These are phyloP conservation scores for Periphyllus acericola DNA, from an alignment of 2,888 invertebrate genomes.

Conservation along the genomic window DNA sequence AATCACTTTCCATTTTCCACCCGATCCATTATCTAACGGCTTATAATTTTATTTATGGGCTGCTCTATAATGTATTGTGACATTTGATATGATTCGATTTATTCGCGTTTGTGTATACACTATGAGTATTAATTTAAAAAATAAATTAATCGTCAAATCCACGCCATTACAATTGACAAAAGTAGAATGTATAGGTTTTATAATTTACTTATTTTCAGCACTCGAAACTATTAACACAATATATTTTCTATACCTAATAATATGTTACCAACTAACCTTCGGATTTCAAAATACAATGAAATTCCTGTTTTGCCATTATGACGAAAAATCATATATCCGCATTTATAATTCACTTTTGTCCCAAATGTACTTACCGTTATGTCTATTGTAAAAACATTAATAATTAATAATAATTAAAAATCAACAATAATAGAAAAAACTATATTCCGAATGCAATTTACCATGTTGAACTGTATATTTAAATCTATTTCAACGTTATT, in stretches of 20 bases:
- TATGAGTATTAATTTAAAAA: background rate
- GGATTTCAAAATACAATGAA: conserved; percentile 35
- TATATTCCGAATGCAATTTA: background rate
- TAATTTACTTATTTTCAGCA: background rate
- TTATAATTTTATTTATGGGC: no score
- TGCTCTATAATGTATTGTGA: no score
- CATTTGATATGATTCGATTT: background rate
- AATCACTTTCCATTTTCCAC: no score
- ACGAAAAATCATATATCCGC: conserved; percentile 40
- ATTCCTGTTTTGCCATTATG: conserved; percentile 37
- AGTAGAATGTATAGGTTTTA: background rate
- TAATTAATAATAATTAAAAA: conserved; percentile 36
- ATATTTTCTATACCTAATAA: conserved; percentile 28
- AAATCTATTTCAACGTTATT: background rate
- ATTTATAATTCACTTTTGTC: conserved; percentile 11
- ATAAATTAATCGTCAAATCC: background rate
- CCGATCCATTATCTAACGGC: no score
- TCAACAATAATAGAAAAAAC: conserved; percentile 25
- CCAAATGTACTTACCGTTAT: background rate
- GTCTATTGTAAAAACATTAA: conserved; percentile 48
- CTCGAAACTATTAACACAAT: background rate
- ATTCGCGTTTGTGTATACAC: background rate
- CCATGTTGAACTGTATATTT: background rate
- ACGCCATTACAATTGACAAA: no score
- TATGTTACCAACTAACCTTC: conserved; percentile 33